Percentiles rank a stretch among this genome's conserved stretches.
Conservation (phyloP, 1,140 invertebrate species). For the Calephelis virginiensis region DNA sequence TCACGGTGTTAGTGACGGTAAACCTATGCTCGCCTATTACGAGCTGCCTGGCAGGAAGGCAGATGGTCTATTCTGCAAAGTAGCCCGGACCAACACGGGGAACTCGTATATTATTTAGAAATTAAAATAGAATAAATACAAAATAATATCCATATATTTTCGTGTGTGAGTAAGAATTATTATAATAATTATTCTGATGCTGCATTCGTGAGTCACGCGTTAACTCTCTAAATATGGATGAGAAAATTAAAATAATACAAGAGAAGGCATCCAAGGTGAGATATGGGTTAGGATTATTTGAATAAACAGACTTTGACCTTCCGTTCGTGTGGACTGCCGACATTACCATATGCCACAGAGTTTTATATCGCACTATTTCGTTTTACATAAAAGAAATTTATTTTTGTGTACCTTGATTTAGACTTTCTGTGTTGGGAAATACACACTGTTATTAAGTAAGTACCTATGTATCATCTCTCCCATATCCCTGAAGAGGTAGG, state of each 20-base stretch:
- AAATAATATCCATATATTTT: constrained; percentile 6
- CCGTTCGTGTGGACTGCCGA: constrained; percentile 34
- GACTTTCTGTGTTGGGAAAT: no score
- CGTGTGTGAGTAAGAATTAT: constrained; percentile 26
- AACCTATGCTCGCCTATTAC: no score
- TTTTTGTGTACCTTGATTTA: no score
- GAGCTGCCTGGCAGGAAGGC: no score
- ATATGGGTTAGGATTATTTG: constrained; percentile 58
- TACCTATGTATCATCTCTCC: no score
- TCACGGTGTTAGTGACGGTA: no score
- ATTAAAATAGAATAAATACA: neutral
- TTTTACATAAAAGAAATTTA: constrained; percentile 22
- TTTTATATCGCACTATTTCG: constrained; percentile 15
- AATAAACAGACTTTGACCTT: constrained; percentile 55
- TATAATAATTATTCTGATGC: constrained; percentile 34
- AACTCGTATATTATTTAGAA: no score
- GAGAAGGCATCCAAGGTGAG: constrained; percentile 43
- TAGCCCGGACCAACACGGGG: no score
- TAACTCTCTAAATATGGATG: constrained; percentile 61
- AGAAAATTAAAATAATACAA: constrained; percentile 69
- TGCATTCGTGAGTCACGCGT: constrained; percentile 51
- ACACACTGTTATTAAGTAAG: no score
- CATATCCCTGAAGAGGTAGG: no score
- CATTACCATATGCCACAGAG: constrained; percentile 44
- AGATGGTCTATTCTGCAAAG: no score